These are phyloP conservation scores for Ciconia nigra DNA, from an alignment of 2,797 vertebrate genomes.

Conservation along the genomic window DNA sequence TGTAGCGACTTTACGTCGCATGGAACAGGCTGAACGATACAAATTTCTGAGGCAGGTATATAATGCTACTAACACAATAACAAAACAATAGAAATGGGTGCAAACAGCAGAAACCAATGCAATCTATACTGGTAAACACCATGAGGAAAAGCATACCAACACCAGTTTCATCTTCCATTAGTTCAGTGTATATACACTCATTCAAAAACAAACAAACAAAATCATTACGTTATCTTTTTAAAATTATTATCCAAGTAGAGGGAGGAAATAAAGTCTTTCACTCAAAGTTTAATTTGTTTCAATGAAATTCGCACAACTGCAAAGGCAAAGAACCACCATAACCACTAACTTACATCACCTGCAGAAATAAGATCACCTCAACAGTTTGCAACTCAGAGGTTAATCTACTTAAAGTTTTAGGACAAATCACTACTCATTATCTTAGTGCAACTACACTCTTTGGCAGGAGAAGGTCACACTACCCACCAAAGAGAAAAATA, in stretches of 20 bases:
- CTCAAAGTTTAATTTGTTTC: not conserved
- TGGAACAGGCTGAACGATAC: not conserved
- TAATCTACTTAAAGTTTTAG: constrained; percentile 9
- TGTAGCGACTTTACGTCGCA: not conserved
- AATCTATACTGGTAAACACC: not conserved
- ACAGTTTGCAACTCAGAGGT: not conserved
- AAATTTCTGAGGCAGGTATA: not conserved
- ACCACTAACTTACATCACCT: not conserved
- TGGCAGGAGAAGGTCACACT: not conserved
- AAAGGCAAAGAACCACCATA: not conserved
- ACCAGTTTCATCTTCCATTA: not conserved
- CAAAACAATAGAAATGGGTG: not conserved
- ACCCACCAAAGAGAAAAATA: not conserved
- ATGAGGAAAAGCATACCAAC: not conserved
- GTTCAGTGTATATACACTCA: not conserved
- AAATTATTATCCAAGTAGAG: not conserved
- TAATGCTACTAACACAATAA: not conserved
- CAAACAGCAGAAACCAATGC: not conserved
- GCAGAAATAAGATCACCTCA: constrained; percentile 22
- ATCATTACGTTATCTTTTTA: not conserved
- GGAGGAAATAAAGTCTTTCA: not conserved
- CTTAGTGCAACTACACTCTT: not conserved
- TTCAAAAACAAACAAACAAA: not conserved
- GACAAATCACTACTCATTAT: not conserved
- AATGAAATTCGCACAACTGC: not conserved